phyloP scores from a whole-genome alignment of 2,888 invertebrate species.

The Hemicrepidius hirtus region DNA sequence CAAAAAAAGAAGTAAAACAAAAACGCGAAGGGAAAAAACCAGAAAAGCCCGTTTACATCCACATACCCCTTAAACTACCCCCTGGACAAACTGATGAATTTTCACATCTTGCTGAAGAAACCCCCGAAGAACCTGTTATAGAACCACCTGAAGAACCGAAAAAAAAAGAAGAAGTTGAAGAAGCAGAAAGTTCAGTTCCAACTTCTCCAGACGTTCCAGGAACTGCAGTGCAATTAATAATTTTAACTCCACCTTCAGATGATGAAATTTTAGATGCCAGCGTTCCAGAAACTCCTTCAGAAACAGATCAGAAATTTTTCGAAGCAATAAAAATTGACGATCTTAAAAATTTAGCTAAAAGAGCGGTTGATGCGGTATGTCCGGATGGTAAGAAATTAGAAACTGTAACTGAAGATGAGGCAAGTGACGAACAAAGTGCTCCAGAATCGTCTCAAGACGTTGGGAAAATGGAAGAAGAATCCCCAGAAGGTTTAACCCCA shows the following conservation, averaged over 20 bases:
- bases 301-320: slow-evolving; percentile 61
- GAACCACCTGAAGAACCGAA: not conserved
- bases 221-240: slow-evolving; percentile 67
- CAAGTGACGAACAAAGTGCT: slow-evolving; percentile 16
- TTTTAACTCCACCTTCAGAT: slow-evolving; percentile 70
- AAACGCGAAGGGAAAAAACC: slow-evolving; percentile 50
- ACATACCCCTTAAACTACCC: slow-evolving; percentile 70
- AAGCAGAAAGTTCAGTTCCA: slow-evolving; percentile 44
- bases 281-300: slow-evolving; percentile 64
- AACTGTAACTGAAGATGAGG: slow-evolving; percentile 43
- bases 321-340: slow-evolving; percentile 62
- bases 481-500: not conserved
- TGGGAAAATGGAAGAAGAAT: slow-evolving; percentile 45
- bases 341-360: slow-evolving; percentile 66
- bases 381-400: slow-evolving; percentile 58
- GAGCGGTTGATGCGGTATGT: slow-evolving; percentile 64
- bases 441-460: slow-evolving; percentile 1
- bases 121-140: slow-evolving; percentile 34
- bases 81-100: slow-evolving; percentile 69
- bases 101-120: slow-evolving; percentile 61
- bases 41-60: slow-evolving; percentile 67
- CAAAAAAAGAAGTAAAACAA: slow-evolving; percentile 12
- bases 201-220: slow-evolving; percentile 55
- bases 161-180: slow-evolving; percentile 46
- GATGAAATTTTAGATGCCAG: slow-evolving; percentile 66